Evolutionary conservation across 2,113 vertebrate species (phyloP), one percentile per base, ranked within the genome.

Genomic region (Xyliphius kryptos): DNA sequence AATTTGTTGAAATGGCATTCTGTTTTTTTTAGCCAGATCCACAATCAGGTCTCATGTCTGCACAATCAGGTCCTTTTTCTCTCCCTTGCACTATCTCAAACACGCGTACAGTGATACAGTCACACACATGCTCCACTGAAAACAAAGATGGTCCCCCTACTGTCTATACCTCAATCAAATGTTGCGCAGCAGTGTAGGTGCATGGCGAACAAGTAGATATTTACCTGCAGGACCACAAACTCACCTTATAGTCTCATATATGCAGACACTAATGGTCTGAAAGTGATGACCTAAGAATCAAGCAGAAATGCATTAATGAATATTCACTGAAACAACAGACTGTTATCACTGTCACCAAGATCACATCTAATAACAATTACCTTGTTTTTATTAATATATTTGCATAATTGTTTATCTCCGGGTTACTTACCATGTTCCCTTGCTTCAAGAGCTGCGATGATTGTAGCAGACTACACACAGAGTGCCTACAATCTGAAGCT

Each of bases 1-100:
- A 73, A 66, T 81, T 79, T 48, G 72, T n/a, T n/a, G 76, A 82
- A 83, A 85, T 77, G 72, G n/a, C n/a, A n/a, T 79, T 77, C 82
- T 59, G 71, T 79, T 80, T 77, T 63, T 64, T 75, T n/a, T 60
- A 52, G 53, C 54, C 72, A 79, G 75, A 71, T 72, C 76, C 82
- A 76, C 80, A 77, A 79, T 36, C 56, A 37, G 55, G 73, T 70
- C 67, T n/a, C 74, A 68, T 62, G 57, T 43, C 36, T 65, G 21
- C 59, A 60, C 38, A 37, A 54, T 40, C 37, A 41, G 16, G 43
- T 63, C 51, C 51, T 65, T 51, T 32, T 61, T n/a, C 66, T 11
- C 48, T 60, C 36, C 56, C 53, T 19, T 43, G 40, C 49, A 16
- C 50, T 40, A 19, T 63, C 59, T 43, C 32, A 52, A 21, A 63